phyloP scores from a whole-genome alignment of 2,888 invertebrate species.

The Tenodera sinensis region DNA sequence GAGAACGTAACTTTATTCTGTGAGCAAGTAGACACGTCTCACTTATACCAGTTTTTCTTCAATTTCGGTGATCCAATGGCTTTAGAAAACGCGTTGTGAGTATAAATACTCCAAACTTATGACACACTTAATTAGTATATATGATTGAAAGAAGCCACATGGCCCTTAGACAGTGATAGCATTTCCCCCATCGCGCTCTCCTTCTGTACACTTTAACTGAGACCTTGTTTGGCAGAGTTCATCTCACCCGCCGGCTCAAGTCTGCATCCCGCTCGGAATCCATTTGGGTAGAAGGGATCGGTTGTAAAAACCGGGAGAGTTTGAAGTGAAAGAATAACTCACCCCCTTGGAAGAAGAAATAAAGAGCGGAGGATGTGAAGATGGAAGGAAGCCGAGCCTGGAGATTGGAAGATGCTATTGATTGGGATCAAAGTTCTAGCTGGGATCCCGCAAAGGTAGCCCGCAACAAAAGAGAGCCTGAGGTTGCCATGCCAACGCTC shows the following conservation, averaged over 20 bases:
- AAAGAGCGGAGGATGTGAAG: not conserved
- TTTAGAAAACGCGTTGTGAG: too few relatives aligned
- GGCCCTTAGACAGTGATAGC: not conserved
- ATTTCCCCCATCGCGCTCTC: not conserved
- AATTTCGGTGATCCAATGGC: too few relatives aligned
- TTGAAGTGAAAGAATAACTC: not conserved
- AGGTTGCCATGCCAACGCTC: conserved; percentile 13
- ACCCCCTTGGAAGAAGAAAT: not conserved
- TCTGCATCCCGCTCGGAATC: not conserved
- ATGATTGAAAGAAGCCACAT: not conserved
- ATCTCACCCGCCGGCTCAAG: not conserved
- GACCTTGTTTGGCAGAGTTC: not conserved
- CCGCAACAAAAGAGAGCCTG: conserved; percentile 29
- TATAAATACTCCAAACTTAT: too few relatives aligned
- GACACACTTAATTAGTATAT: too few relatives aligned
- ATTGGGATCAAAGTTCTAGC: conserved; percentile 32
- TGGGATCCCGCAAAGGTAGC: conserved; percentile 29
- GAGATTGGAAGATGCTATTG: conserved; percentile 27
- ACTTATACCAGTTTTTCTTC: too few relatives aligned
- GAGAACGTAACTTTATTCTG: too few relatives aligned
- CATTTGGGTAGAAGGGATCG: not conserved
- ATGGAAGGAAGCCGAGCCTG: not conserved
- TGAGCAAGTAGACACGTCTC: too few relatives aligned
- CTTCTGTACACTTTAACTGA: not conserved
- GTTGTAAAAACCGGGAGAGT: conserved; percentile 2